Base-by-base conservation (phyloP, 2,888 invertebrate species). In the Drosophila emarginata region DNA sequence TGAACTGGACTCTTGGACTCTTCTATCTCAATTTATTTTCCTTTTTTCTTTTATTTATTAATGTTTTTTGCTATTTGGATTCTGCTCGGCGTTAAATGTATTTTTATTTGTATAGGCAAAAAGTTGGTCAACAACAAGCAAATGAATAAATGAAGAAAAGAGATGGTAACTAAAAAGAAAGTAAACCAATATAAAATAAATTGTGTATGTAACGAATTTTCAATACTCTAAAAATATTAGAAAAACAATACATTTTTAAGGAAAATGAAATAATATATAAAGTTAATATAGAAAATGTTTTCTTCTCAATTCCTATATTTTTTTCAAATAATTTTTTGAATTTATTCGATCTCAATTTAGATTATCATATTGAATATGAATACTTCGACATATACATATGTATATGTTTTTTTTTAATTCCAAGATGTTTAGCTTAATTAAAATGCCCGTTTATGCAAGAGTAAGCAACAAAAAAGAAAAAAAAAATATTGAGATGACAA, bases 391-490 rank as follows among this genome's bases (percentile, higher is more conserved):
- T n/a, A n/a, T 23, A 23, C 23, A 23, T 23, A 23, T 23, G 23
- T 26, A 4, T 26, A 5, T 26, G 0, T 26, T 5, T 26, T 26
- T 26, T 23, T 23, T 23, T 23, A n/a, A n/a, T 23, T 23, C 23
- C 6, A 26, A 26, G 26, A 5, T 26, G 9, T 9, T 32, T 9
- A 9, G 32, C 9, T 9, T 2, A 21, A 11, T 18, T 4, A 0
- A 15, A 9, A 18, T 45, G 18, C 15, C 32, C 32, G 2, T 18
- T 45, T 45, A 14, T 15, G 5, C 7, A 7, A 45, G 40, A 18
- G 18, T 18, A 40, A 18, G 4, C 12, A 9, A 32, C 18, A 26
- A 53, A 51, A 61, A 57, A 52, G 52, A 54, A 67, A 53, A 56
- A 40, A 21, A 54, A 53, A 37, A 23, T 21, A 36, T 56, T 54